phyloP scores from a whole-genome alignment of 2,113 vertebrate genomes.

The Solenodon paradoxus region DNA sequence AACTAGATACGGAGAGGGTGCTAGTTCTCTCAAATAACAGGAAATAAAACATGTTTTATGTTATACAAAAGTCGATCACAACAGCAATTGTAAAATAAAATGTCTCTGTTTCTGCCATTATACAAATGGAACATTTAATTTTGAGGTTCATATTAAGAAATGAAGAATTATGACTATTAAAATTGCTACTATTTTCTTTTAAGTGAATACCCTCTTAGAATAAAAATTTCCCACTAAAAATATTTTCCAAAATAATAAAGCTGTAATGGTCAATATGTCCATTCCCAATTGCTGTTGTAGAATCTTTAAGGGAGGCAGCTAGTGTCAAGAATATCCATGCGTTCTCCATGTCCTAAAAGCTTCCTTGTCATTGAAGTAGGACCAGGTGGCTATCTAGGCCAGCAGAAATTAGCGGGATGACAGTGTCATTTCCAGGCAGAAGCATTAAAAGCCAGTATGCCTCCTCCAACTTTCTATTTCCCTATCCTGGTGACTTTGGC shows the following conservation, averaged over 20 bases:
- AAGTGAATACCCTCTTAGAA: background rate
- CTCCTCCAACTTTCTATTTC: background rate
- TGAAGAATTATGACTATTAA: conserved; percentile 10
- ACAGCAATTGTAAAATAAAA: background rate
- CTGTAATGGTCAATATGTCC: background rate
- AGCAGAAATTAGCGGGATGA: background rate
- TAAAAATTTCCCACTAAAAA: background rate
- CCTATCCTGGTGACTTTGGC: background rate
- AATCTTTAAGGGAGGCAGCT: background rate
- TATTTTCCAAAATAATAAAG: background rate
- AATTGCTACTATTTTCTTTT: background rate
- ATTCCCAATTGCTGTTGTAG: background rate
- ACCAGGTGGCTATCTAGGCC: background rate
- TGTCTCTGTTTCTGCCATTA: background rate
- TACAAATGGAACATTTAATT: background rate
- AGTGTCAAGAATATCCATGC: background rate
- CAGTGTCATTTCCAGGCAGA: background rate
- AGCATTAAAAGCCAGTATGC: background rate
- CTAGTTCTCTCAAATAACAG: background rate
- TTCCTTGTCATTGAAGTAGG: background rate
- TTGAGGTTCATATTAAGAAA: background rate
- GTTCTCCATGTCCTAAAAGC: background rate
- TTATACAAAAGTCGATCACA: background rate
- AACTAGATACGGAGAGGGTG: background rate
- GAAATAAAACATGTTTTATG: background rate